Base-by-base conservation (phyloP, 1,140 invertebrate genomes). In the Pogonognathellus flavescens region DNA sequence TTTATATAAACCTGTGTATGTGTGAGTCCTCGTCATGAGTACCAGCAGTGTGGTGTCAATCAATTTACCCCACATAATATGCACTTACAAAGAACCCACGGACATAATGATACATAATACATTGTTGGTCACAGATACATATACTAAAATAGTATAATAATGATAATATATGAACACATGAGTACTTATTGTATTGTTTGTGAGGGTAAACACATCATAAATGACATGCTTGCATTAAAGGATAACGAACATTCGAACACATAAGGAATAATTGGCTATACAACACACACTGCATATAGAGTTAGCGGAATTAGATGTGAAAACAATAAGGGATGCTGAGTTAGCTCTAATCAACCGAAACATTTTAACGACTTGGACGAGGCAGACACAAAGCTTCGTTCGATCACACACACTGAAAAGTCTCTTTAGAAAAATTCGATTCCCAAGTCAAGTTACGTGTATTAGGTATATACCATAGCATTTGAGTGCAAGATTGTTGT, bases 291-390 rank as follows among this genome's bases (percentile, higher is more conserved):
- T 22, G 20, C 31, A 2, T 70, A 70, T 25, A 70, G 66, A 70
- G 11, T 16, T 41, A 70, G 66, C 13, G n/a, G 72, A 83, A 86
- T 83, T 70, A 80, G 85, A 86, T 86, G 83, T 86, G 86, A 84
- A 86, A 86, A 84, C 86, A 86, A 86, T 76, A 52, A 83, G 83
- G 84, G 86, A 14, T 84, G 76, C 53, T 41, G 31, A 41, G 53
- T 62, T 18, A 50, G 57, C 66, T 83, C 84, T 84, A 87, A 87
- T 87, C 80, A 87, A 87, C 82, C 85, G 87, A 84, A 87, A 87
- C 87, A 87, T 87, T 87, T 86, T 87, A 87, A 87, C 87, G 87
- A 87, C 82, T 84, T 70, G 62, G 59, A 62, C 59, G 59, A 20
- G 16, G 59, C 59, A 20, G 59, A 62, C 59, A 62, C 9, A 62